Evolutionary conservation across 2,888 invertebrate species (phyloP).

Genomic region (Chloromyia formosa): DNA sequence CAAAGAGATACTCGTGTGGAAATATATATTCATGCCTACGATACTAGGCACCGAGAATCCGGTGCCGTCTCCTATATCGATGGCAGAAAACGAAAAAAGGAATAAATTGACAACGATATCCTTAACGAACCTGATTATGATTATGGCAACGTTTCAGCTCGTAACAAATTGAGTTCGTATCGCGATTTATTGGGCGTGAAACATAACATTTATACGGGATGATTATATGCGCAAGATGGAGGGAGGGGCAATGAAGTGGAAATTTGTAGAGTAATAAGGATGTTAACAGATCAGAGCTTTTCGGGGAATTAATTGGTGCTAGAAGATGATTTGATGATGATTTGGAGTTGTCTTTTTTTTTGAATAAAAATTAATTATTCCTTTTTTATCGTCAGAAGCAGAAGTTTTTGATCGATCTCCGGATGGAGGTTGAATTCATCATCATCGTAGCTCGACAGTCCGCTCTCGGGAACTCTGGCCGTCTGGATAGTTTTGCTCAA

Average conservation of each 20-base stretch:
- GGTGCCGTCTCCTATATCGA: no score
- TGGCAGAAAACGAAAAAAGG: background rate
- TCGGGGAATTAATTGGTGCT: no score
- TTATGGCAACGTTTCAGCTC: conserved; percentile 8
- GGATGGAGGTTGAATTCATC: no score
- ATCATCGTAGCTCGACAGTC: no score
- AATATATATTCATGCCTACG: background rate
- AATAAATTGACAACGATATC: conserved; percentile 20
- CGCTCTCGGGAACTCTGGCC: no score
- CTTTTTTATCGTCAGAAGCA: no score
- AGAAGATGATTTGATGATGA: no score
- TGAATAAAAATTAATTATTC: no score
- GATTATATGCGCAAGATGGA: background rate
- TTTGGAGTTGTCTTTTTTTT: no score
- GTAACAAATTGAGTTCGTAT: conserved; percentile 34
- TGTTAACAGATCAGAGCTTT: background rate
- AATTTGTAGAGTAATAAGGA: background rate
- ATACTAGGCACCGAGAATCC: no score
- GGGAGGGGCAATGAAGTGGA: background rate
- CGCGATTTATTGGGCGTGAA: conserved; percentile 21
- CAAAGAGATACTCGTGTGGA: background rate
- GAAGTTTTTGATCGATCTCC: no score
- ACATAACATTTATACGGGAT: background rate
- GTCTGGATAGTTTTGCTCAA: no score
- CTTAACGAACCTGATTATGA: conserved; percentile 26